Base-by-base conservation (phyloP, 2,113 vertebrate species). In the Pteropus alecto region DNA sequence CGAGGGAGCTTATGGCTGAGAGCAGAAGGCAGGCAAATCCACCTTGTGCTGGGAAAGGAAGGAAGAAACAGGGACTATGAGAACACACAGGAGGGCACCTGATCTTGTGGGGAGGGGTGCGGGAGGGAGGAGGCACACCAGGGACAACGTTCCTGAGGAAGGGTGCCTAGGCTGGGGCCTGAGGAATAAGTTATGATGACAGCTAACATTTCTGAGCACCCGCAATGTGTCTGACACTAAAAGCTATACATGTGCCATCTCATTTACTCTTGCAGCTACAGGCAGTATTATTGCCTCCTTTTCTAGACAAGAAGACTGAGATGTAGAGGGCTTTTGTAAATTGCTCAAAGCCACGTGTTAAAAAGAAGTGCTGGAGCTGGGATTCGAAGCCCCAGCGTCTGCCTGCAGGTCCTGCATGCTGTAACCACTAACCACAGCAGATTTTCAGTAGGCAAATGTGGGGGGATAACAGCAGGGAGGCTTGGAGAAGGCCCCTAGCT, bases 401-500 rank as follows among this genome's bases (percentile, higher is more conserved):
- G 82, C 41, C 15, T 63, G 65, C 24, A 38, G 41, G 26, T 22
- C 11, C 68, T 48, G 41, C 4, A 6, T 4, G 1, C 13, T 60
- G 33, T 26, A 56, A 43, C 48, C 78, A 24, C 38, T n/a, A 46
- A 73, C 46, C 51, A 22, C 8, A 63, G 63, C 41, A 43, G 76
- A 61, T 9, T 16, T 3, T 21, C 67, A 30, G 7, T 33, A 10
- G 71, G 65, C 48, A 70, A 33, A n/a, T 35, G 48, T 21, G 19
- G 18, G 15, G 22, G 10, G 26, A 35, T 26, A 16, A 54, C 3
- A 48, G 13, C 22, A 22, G 46, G 7, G n/a, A 74, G 63, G 67
- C 6, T 5, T 0, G 11, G 33, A 4, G 71, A 56, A 24, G 35
- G 9, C 7, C 26, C 12, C 0, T 4, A 14, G n/a, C 5, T 46